phyloP scores from a whole-genome alignment of 1,140 invertebrate species.

The Leptinotarsa texana region DNA sequence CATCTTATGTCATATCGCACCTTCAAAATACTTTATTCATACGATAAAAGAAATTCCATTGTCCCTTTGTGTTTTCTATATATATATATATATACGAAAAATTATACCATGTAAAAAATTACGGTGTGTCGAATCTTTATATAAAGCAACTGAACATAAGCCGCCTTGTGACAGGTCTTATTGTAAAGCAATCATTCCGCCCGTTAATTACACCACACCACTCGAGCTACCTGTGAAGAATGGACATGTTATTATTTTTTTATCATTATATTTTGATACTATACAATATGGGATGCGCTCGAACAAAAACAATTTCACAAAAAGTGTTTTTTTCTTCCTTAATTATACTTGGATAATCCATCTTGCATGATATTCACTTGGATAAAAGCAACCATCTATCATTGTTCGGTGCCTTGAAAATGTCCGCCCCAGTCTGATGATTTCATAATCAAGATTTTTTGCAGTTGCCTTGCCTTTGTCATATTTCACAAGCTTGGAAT shows the following conservation, averaged over 20 bases:
- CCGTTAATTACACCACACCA: conserved; percentile 11
- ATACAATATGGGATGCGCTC: conserved; percentile 11
- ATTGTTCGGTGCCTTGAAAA: not conserved
- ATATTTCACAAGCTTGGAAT: not conserved
- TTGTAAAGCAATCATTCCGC: conserved; percentile 8
- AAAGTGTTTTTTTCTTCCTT: conserved; percentile 9
- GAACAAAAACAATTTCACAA: not conserved
- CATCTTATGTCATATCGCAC: too few species aligned
- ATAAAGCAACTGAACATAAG: not conserved
- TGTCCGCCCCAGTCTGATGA: not conserved
- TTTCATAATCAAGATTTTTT: not conserved
- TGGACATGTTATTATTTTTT: conserved; percentile 7
- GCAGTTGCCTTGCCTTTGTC: not conserved
- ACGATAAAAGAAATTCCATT: too few species aligned
- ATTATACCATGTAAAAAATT: not conserved
- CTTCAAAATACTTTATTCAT: too few species aligned
- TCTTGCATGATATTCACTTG: conserved; percentile 11
- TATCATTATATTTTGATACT: not conserved
- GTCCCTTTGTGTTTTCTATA: too few species aligned
- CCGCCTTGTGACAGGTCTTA: conserved; percentile 14
- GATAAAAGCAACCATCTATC: not conserved
- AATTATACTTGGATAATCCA: conserved; percentile 10
- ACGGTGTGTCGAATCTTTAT: conserved; percentile 1
- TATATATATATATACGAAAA: too few species aligned
- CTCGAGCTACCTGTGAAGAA: conserved; percentile 10